Conservation (phyloP, 2,888 invertebrate genomes). For the Slavum lentiscoides region DNA sequence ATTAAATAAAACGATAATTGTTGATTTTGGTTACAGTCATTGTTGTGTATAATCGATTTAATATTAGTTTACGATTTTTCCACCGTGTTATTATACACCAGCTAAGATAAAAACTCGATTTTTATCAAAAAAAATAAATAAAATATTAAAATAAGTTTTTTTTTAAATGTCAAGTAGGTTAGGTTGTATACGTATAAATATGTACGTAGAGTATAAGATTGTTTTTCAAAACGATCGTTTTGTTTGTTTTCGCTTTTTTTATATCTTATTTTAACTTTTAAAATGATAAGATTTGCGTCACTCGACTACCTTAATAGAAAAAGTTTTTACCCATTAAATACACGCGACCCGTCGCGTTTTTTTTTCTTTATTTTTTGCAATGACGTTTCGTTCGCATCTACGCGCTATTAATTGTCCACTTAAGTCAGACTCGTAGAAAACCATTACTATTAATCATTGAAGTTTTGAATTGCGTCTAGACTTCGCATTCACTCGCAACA, state of each 20-base stretch:
- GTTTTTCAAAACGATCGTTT: slow-evolving; percentile 4
- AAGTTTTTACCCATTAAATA: slow-evolving; percentile 2
- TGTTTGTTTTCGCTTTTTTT: slow-evolving; percentile 1
- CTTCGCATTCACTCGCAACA: background rate
- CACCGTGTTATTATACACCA: no score
- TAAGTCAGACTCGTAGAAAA: background rate
- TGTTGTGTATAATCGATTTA: no score
- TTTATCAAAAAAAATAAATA: no score
- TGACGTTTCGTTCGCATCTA: background rate
- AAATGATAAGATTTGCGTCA: background rate
- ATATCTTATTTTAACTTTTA: slow-evolving; percentile 21
- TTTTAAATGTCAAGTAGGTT: no score
- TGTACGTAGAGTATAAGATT: background rate
- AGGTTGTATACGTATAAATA: no score
- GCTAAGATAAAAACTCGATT: no score
- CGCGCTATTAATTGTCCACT: background rate
- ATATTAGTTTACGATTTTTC: no score
- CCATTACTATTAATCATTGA: slow-evolving; percentile 9
- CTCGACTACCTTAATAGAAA: slow-evolving; percentile 17
- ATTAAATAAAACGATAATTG: no score
- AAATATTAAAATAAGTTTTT: no score
- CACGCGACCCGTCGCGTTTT: background rate
- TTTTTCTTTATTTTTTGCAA: background rate
- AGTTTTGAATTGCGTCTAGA: background rate
- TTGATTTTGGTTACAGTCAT: no score